Percentiles rank a stretch among this genome's conserved stretches.
Evolutionary conservation across 1,140 invertebrate genomes (phyloP).

Genomic region (Tribolium madens): DNA sequence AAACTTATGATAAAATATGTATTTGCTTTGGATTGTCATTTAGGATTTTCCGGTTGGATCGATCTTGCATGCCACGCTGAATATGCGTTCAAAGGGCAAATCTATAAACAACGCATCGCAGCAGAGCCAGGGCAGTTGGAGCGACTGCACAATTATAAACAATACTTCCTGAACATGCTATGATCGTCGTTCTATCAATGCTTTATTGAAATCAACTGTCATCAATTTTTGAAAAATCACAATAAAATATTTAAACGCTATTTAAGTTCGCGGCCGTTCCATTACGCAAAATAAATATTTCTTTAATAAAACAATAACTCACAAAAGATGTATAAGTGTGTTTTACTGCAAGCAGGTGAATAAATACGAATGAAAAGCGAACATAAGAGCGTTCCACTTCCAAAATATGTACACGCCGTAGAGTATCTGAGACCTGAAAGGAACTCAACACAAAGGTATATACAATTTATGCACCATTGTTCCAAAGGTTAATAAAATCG

Average conservation of each 20-base stretch:
- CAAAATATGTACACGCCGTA: constrained; percentile 21
- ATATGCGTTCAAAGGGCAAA: constrained; percentile 41
- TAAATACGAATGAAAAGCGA: constrained; percentile 35
- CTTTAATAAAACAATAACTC: constrained; percentile 42
- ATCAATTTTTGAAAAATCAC: constrained; percentile 3
- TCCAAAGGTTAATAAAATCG: constrained; percentile 40
- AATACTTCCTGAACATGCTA: constrained; percentile 37
- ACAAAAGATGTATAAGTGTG: constrained; percentile 40
- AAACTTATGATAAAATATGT: constrained; percentile 23
- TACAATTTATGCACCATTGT: constrained; percentile 19
- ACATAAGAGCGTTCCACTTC: constrained; percentile 17
- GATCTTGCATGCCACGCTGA: constrained; percentile 33
- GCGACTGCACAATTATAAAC: constrained; percentile 41
- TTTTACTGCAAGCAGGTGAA: constrained; percentile 21
- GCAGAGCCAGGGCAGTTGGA: constrained; percentile 27
- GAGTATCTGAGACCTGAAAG: constrained; percentile 15
- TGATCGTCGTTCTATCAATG: constrained; percentile 3
- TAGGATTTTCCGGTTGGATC: constrained; percentile 34
- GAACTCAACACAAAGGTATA: constrained; percentile 13
- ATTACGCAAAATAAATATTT: constrained; percentile 42
- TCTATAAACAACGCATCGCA: constrained; percentile 45
- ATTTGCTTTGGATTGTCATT: constrained; percentile 32
- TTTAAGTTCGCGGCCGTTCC: constrained; percentile 5
- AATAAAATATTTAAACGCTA: constrained; percentile 17
- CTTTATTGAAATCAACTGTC: constrained; percentile 12